Evolutionary conservation across 2,888 invertebrate species (phyloP), one percentile per base, ranked within the genome.

Genomic region (Nowickia ferox): DNA sequence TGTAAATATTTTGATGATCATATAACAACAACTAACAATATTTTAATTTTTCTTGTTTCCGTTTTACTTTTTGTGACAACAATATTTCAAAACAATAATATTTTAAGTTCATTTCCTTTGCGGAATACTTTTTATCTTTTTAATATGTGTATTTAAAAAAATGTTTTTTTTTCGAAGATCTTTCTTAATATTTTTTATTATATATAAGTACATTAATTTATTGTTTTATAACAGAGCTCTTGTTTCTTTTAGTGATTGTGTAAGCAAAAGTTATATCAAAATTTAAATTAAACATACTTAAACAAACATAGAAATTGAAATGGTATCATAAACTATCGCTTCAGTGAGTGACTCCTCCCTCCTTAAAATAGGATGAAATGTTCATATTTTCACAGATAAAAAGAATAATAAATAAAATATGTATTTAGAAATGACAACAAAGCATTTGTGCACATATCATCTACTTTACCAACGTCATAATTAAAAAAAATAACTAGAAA

Each of bases 21-120:
- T 76, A 85, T 82, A 82, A 83, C 75, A 85, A 82, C 85, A 85
- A 82, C 78, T 83, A 79, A 79, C 77, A 81, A 84, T 74, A 61
- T 63, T 63, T 84, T 72, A 65, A 46, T 44, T 53, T 75, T 69
- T 59, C 44, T 68, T n/a, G 15, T 65, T 72, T 74, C 53, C n/a
- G n/a, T 40, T 79, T 63, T 55, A 53, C 5, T 30, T 65, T 66
- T 86, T 80, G 80, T 77, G 84, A 80, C 86, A 84, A 84, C 80
- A 84, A 86, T 80, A 69, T 55, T 83, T 71, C 30, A 17, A 80
- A 86, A 66, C 66, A 72, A 77, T 78, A 84, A 74, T 84, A 80
- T 15, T 72, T 65, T 59, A 61, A 48, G 38, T 53, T 75, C 38
- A 17, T 53, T 19, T 72, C 57, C 51, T 75, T 69, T 22, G 17